These are phyloP conservation scores for Lathamus discolor DNA, from an alignment of 2,113 vertebrate genomes.

Conservation along the genomic window DNA sequence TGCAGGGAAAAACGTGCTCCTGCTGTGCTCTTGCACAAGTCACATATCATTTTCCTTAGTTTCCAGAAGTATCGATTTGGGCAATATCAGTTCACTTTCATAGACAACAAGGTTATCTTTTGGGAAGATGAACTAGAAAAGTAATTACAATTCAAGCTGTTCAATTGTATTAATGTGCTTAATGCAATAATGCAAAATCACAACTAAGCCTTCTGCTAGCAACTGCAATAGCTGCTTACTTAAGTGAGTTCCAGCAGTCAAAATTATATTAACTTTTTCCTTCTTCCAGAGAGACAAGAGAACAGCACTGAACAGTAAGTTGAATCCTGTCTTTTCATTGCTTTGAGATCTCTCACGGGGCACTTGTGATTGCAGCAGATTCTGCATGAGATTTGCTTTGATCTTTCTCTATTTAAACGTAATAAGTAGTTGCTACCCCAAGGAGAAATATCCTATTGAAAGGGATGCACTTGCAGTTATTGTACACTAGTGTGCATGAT, in stretches of 20 bases:
- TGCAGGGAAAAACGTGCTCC: not conserved
- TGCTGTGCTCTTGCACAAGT: not conserved
- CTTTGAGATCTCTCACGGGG: not conserved
- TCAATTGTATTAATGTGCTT: not conserved
- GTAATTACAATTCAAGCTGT: not conserved
- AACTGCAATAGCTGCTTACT: not conserved
- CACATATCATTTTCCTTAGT: not conserved
- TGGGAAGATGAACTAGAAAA: not conserved
- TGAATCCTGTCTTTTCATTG: not conserved
- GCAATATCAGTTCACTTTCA: not conserved
- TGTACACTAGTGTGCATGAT: not conserved
- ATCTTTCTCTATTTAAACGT: not conserved
- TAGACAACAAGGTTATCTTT: not conserved
- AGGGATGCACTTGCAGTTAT: not conserved
- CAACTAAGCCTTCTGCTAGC: not conserved
- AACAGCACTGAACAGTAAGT: conserved; percentile 78
- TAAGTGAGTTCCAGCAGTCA: not conserved
- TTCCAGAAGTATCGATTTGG: fast-evolving
- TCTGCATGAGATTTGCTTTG: not conserved
- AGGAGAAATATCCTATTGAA: not conserved
- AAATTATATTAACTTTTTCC: not conserved
- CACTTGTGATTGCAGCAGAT: not conserved
- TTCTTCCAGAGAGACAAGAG: conserved; percentile 72
- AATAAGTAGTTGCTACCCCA: not conserved
- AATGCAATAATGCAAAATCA: not conserved